phyloP scores from a whole-genome alignment of 2,113 vertebrate species.

The Muntiacus muntjak region DNA sequence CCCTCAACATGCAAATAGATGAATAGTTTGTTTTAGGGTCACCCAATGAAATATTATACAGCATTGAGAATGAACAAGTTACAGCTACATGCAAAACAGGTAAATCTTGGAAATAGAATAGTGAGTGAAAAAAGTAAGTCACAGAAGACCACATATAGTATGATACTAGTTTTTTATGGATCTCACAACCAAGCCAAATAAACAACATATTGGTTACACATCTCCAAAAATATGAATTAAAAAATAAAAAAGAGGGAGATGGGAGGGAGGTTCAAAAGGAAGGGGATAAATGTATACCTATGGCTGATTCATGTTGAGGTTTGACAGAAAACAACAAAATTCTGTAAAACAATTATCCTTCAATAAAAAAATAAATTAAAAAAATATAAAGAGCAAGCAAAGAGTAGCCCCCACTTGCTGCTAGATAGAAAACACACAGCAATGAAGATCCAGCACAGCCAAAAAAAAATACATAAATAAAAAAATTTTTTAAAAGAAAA shows the following conservation, averaged over 20 bases:
- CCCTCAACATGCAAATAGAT: neutral
- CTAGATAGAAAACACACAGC: neutral
- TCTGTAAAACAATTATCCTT: neutral
- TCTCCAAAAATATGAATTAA: neutral
- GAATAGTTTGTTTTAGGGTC: conserved; percentile 2
- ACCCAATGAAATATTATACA: neutral
- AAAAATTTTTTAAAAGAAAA: neutral
- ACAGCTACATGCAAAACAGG: neutral
- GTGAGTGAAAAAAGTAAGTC: neutral
- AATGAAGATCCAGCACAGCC: neutral
- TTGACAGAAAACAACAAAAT: neutral
- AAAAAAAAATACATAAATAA: neutral
- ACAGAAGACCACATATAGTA: neutral
- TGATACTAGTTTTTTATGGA: neutral
- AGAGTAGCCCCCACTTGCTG: neutral
- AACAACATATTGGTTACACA: neutral
- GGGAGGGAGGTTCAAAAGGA: neutral
- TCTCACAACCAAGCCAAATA: conserved; percentile 9
- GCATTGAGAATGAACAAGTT: neutral
- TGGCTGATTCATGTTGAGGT: neutral
- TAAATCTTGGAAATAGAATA: neutral
- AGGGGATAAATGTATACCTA: neutral
- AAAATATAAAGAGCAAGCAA: neutral
- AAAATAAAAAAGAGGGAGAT: neutral
- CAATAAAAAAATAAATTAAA: neutral